Base-by-base conservation (phyloP, 2,113 vertebrate species). In the Varanus komodoensis region DNA sequence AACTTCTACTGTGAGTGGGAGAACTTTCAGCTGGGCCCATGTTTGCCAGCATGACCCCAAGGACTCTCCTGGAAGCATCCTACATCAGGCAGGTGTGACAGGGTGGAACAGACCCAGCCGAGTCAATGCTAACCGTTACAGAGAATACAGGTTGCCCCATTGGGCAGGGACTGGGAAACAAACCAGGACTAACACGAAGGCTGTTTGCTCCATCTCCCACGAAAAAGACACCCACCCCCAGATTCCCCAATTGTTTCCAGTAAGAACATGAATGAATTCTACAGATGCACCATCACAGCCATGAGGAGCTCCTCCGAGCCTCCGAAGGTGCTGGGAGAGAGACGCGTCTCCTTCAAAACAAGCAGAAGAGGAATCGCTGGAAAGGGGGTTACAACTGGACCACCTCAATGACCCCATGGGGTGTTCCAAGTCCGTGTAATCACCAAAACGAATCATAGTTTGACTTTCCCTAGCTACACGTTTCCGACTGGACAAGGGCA, bases 61-160 rank as follows among this genome's bases (percentile, higher is more conserved):
- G 84, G 25, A 8, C 12, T 15, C 54, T 78, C 67, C 61, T 21
- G 15, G 68, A 73, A 54, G 52, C 4, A 73, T 27, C 34, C 17
- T 25, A 50, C 32, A n/a, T 78, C 9, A 19, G 73, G 19, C 15
- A 17, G 64, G 7, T 21, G 14, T 38, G 34, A 61, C 38, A 38
- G 69, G 32, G 21, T 5, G 8, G 23, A 85, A 85, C 61, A 29
- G 61, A 82, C 75, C 82, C 8, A 64, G n/a, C 68, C 34, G 73
- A 84, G 61, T 78, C 82, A 54, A 29, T 89, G 68, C 88, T 69
- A 61, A 88, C 68, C 90, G 86, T 94, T 93, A 97, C 93, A 96
- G 96, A 97, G 95, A 95, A 97, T 95, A 94, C 92, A 95, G 96
- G 94, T 96, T 95, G 96, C 95, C 95, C 96, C 94, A 95, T 3